Conservation (phyloP, 1,140 invertebrate species). For the Agraylea sexmaculata region DNA sequence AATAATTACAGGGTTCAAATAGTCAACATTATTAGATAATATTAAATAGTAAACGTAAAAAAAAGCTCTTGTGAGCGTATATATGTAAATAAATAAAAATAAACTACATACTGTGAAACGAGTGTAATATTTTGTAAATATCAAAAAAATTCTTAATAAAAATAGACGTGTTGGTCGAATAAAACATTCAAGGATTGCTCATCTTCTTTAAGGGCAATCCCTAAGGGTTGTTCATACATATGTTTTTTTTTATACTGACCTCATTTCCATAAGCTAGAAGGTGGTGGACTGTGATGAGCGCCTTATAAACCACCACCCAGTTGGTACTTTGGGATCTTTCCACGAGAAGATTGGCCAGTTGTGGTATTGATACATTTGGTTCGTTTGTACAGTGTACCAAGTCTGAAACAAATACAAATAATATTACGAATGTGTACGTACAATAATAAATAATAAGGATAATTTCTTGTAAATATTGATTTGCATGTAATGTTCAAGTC, state of each 20-base stretch:
- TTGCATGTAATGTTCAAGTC: background rate
- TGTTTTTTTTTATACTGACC: constrained; percentile 60
- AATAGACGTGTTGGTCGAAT: too few relatives aligned
- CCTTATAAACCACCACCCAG: constrained; percentile 98
- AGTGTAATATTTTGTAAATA: too few relatives aligned
- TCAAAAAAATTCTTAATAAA: too few relatives aligned
- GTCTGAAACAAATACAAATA: constrained; percentile 61
- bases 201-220: too few relatives aligned
- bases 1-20: too few relatives aligned
- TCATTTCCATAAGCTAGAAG: constrained; percentile 99
- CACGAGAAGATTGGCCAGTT: constrained; percentile 94
- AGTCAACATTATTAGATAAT: too few relatives aligned
- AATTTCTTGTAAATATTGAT: too few relatives aligned
- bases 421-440: constrained; percentile 9
- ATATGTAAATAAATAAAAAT: too few relatives aligned
- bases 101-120: too few relatives aligned
- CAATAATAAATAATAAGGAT: background rate
- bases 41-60: too few relatives aligned
- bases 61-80: too few relatives aligned
- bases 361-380: constrained; percentile 98
- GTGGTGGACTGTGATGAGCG: constrained; percentile 96
- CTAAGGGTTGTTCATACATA: background rate
- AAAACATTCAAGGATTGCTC: too few relatives aligned
- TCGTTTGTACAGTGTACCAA: constrained; percentile 98
- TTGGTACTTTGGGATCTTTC: constrained; percentile 94